Percentiles rank a stretch among this genome's conserved stretches.
Conservation (phyloP, 2,797 vertebrate species). For the Eulemur mongoz region DNA sequence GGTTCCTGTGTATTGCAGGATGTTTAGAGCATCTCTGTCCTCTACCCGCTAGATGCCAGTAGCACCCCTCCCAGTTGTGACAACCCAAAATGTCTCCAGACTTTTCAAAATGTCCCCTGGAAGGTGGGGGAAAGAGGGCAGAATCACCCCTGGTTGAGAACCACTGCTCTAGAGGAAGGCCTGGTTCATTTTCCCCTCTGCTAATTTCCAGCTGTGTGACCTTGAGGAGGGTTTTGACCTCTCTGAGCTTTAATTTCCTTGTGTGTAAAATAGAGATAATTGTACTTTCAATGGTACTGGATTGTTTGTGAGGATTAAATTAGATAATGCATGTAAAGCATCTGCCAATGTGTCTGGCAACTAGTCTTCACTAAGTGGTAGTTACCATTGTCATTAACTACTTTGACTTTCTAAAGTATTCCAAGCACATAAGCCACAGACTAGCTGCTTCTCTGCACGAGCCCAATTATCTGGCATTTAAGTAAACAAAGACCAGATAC, state of each 20-base stretch:
- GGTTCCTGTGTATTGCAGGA: background rate
- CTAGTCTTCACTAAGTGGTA: conserved; percentile 36
- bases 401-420: conserved; percentile 50
- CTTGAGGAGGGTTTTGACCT: conserved; percentile 2
- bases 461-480: conserved; percentile 37
- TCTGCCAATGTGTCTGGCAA: conserved; percentile 26
- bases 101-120: background rate
- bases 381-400: conserved; percentile 21
- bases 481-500: background rate
- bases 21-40: background rate
- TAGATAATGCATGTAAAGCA: background rate
- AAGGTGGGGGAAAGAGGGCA: background rate
- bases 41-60: background rate
- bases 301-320: conserved; percentile 16
- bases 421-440: conserved; percentile 31
- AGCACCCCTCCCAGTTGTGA: background rate
- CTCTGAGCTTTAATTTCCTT: background rate
- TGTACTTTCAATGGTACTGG: background rate
- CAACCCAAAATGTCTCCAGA: background rate
- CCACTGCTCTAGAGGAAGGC: background rate
- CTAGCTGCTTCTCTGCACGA: conserved; percentile 26
- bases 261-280: background rate
- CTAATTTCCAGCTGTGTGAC: background rate
- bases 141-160: background rate
- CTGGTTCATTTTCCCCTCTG: background rate